These are phyloP conservation scores for Sphaerophoria taeniata DNA, from an alignment of 2,888 invertebrate genomes.

Conservation along the genomic window DNA sequence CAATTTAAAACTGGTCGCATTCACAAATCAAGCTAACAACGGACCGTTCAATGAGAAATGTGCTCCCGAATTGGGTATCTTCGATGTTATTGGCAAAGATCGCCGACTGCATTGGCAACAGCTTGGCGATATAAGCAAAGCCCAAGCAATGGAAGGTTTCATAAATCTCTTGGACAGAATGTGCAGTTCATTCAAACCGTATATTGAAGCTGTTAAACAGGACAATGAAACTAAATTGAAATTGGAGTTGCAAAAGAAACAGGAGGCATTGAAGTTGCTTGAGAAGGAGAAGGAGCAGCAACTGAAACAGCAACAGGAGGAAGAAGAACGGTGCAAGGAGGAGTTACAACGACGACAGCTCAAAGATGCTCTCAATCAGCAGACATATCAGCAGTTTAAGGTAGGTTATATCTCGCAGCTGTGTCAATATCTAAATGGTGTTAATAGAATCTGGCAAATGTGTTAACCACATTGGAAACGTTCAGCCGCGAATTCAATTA, in stretches of 20 bases:
- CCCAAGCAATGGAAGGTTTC: conserved; percentile 96
- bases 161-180: conserved; percentile 92
- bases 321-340: conserved; percentile 77
- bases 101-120: conserved; percentile 96
- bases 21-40: conserved; percentile 94
- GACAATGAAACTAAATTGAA: conserved; percentile 92
- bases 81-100: conserved; percentile 98
- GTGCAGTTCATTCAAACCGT: conserved; percentile 95
- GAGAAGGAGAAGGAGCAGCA: conserved; percentile 86
- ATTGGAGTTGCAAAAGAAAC: conserved; percentile 81
- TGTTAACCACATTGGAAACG: no score
- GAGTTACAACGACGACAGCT: conserved; percentile 87
- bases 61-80: conserved; percentile 92
- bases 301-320: conserved; percentile 82
- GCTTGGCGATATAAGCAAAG: conserved; percentile 92
- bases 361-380: conserved; percentile 97
- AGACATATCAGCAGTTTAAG: conserved; percentile 94
- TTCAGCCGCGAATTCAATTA: no score
- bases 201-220: conserved; percentile 94
- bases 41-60: conserved; percentile 90
- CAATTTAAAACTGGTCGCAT: conserved; percentile 94
- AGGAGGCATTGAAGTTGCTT: conserved; percentile 74
- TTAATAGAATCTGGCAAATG: no score
- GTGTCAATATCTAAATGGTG: not conserved
- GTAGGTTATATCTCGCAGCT: conserved; percentile 71